A percentile compares a stretch with the other conserved stretches of the same genome.
Evolutionary conservation across 2,113 vertebrate genomes (phyloP).

Genomic region (Ictalurus furcatus): DNA sequence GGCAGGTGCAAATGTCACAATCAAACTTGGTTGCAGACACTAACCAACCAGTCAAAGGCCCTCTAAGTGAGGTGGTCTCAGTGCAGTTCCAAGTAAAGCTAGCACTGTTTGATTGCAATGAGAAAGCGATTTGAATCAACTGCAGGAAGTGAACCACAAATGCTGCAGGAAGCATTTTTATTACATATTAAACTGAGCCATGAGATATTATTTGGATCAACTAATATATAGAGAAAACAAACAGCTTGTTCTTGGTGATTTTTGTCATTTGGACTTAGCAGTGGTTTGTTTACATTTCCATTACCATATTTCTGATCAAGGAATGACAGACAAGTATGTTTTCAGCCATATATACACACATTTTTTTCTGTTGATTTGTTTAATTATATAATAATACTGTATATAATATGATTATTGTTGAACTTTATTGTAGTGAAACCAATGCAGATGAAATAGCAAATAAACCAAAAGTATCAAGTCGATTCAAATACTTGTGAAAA

Average conservation of each 20-base stretch:
- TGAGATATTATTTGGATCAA: background rate
- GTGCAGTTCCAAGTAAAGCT: too few relatives aligned
- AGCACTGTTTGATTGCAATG: too few relatives aligned
- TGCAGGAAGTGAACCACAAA: background rate
- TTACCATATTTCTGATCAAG: too few relatives aligned
- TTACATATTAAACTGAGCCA: background rate
- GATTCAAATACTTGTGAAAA: background rate
- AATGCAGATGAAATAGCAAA: background rate
- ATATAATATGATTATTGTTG: background rate
- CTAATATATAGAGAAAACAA: too few relatives aligned
- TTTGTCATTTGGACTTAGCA: background rate
- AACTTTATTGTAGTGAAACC: background rate
- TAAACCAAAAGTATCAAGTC: background rate
- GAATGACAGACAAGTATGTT: background rate
- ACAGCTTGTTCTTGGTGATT: background rate
- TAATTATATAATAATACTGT: background rate
- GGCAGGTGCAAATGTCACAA: background rate
- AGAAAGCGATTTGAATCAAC: too few relatives aligned
- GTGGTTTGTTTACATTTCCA: background rate
- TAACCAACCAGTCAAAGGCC: background rate
- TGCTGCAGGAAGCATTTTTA: background rate
- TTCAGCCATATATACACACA: background rate
- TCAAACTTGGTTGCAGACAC: background rate
- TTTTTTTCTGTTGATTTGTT: background rate
- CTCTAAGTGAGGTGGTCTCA: background rate